Evolutionary conservation across 2,888 invertebrate genomes (phyloP), one percentile per base, ranked within the genome.

Genomic region (Leptinotarsa juncta): DNA sequence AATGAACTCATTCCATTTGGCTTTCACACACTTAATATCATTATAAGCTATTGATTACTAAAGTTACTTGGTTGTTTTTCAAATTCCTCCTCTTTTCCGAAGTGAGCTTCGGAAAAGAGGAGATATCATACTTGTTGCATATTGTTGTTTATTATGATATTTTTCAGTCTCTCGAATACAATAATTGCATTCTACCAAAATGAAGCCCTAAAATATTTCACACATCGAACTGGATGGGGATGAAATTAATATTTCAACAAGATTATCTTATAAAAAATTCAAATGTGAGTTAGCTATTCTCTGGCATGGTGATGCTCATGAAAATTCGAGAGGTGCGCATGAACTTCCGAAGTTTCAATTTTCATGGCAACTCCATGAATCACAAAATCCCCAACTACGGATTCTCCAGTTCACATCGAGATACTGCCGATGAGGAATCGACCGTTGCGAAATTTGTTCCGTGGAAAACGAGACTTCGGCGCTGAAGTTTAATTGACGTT

Each of bases 321-420:
- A 51, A 51, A 23, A 53, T 67, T 67, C 49, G 20, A 66, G n/a
- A 48, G 48, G 48, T 48, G 67, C 67, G 67, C 67, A 67, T 67
- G 67, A 57, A 57, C 57, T 57, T 57, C 57, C 57, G 57, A 57
- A 57, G 57, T 57, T 57, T 57, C 57, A 57, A 57, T 50, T 42
- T 23, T 16, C 67, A 50, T 23, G 16, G 23, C 51, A 20, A 48
- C 67, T 32, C 23, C 53, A 67, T 67, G 67, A 67, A 67, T 67
- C 48, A 48, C 67, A 32, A 53, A 51, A 50, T 51, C 67, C 42
- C 26, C 16, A 16, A 51, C 53, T 67, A 18, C 23, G 57, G 57
- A 57, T 53, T 48, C 67, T 67, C 51, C 51, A 67, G 67, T 67
- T 53, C n/a, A 26, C 67, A 26, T 50, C 67, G 53, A 67, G 51